Evolutionary conservation across 2,888 invertebrate species (phyloP), one percentile per base, ranked within the genome.

Genomic region (Odontocolon sp.): DNA sequence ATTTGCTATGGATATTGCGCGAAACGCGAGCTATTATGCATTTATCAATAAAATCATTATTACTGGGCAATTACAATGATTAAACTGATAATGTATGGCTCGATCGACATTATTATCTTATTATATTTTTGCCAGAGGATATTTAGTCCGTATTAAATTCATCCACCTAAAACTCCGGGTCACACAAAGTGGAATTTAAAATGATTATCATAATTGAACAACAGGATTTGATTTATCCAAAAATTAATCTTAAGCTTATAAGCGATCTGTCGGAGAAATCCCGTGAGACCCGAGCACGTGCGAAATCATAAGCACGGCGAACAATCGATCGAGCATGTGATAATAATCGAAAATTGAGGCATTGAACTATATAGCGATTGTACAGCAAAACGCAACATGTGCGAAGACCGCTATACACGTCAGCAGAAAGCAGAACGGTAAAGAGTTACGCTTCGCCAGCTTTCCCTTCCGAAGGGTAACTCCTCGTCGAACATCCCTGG

Each of bases 361-460:
- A 71, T 61, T 64, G 78, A 70, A 78, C 68, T 42, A 69, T 66
- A 45, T 47, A 40, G 47, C 33, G 70, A 82, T 77, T 59, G 50
- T 3, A 36, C n/a, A 11, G 36, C 14, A 67, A 8, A 54, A 74
- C 64, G 67, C 73, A 47, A 70, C 59, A 57, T 63, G 61, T 81
- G 81, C 66, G n/a, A n/a, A n/a, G n/a, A n/a, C n/a, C n/a, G n/a
- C 4, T 16, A 11, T 59, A 31, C 59, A 59, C 18, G 59, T n/a
- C n/a, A 40, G 50, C n/a, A n/a, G 47, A 47, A 3, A 31, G 21
- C 36, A 47, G 16, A 71, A 77, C 50, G 57, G 78, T 79, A 82
- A 85, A 85, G 82, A 84, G 85, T 86, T 85, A 84, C 76, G 83
- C 78, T 82, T 61, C 69, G 81, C 67, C 78, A 81, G 84, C 71